Percentiles rank a stretch among this genome's conserved stretches.
These are phyloP conservation scores for Diaprepes abbreviatus DNA, from an alignment of 2,888 invertebrate genomes.

Conservation along the genomic window DNA sequence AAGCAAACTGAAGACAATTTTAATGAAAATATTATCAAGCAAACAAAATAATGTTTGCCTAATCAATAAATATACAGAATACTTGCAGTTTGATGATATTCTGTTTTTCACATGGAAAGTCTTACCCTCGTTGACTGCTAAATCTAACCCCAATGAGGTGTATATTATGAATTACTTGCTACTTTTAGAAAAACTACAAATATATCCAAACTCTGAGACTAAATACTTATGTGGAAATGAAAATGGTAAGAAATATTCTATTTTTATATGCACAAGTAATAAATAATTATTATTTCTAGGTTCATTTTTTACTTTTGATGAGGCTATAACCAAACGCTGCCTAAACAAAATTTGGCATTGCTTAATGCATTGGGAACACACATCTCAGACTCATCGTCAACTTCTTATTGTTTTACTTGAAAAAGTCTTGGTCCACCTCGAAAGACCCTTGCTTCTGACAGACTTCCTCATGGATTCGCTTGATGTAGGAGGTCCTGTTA, in stretches of 20 bases:
- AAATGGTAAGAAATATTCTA: slow-evolving; percentile 56
- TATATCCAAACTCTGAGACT: slow-evolving; percentile 58
- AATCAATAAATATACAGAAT: slow-evolving; percentile 81
- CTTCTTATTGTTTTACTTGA: slow-evolving; percentile 87
- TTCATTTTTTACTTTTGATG: slow-evolving; percentile 73
- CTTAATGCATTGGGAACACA: slow-evolving; percentile 81
- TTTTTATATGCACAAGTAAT: too few relatives aligned
- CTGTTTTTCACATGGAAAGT: slow-evolving; percentile 79
- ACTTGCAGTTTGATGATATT: slow-evolving; percentile 81
- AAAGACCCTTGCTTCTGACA: slow-evolving; percentile 85
- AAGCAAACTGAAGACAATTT: slow-evolving; percentile 76
- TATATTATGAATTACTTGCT: slow-evolving; percentile 65
- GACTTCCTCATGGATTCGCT: slow-evolving; percentile 94
- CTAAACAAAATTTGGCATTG: slow-evolving; percentile 84
- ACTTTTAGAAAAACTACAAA: slow-evolving; percentile 63
- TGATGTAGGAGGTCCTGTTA: slow-evolving; percentile 88
- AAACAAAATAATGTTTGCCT: slow-evolving; percentile 74
- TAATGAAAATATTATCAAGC: slow-evolving; percentile 75
- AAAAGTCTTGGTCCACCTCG: slow-evolving; percentile 83
- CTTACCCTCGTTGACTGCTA: slow-evolving; percentile 72
- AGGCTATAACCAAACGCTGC: slow-evolving; percentile 69
- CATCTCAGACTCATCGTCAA: slow-evolving; percentile 80
- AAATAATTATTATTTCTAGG: slow-evolving; percentile 54
- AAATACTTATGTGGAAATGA: slow-evolving; percentile 60
- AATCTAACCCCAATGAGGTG: slow-evolving; percentile 68